These are phyloP conservation scores for Trachelus iudaicus DNA, from an alignment of 2,888 invertebrate species.

Conservation along the genomic window DNA sequence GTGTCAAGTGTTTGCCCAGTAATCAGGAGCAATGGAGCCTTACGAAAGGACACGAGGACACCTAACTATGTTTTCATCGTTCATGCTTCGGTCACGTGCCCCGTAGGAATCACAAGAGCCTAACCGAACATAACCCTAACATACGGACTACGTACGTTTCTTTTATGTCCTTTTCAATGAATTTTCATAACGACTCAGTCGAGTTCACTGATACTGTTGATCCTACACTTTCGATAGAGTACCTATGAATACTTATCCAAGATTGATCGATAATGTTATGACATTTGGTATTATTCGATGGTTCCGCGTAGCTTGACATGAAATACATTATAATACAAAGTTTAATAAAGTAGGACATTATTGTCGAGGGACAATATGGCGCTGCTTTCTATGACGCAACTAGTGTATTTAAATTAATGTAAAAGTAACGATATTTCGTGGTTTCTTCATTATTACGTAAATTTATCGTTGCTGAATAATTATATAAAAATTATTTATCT, in stretches of 20 bases:
- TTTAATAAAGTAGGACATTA: neutral
- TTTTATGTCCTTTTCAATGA: neutral
- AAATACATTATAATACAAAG: neutral
- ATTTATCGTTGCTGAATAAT: neutral
- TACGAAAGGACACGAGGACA: conserved; percentile 11
- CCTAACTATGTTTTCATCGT: conserved; percentile 18
- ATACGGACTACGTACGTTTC: neutral
- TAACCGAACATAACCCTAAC: neutral
- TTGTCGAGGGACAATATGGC: neutral
- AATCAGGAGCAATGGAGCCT: conserved; percentile 22
- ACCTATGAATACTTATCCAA: neutral
- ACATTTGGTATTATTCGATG: neutral
- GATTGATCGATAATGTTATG: neutral
- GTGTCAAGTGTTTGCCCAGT: conserved; percentile 35
- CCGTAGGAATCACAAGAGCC: neutral
- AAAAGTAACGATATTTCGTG: neutral
- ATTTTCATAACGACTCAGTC: neutral
- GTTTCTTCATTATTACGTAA: neutral
- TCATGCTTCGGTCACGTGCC: conserved; percentile 35
- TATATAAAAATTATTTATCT: neutral
- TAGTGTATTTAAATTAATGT: neutral
- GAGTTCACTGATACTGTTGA: neutral
- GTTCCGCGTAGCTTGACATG: neutral
- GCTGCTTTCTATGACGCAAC: neutral
- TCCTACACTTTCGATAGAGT: neutral